A percentile compares a stretch with the other conserved stretches of the same genome.
Evolutionary conservation across 2,888 invertebrate species (phyloP).

Genomic region (Cryptosula pallasiana): DNA sequence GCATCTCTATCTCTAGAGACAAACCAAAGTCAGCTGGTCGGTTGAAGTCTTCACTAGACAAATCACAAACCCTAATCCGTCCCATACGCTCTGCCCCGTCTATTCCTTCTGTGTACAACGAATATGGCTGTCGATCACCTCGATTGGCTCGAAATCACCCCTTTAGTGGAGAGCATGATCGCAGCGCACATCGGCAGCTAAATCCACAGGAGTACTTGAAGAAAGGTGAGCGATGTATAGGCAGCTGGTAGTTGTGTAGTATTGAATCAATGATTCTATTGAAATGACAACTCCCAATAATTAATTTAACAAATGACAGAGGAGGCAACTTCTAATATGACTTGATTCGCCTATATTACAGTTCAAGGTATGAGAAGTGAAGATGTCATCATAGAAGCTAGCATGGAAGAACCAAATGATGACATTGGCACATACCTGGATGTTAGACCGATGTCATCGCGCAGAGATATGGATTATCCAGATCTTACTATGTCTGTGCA

Average conservation of each 20-base stretch:
- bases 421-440: neutral
- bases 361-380: slow-evolving; percentile 6
- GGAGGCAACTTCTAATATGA: too few relatives aligned
- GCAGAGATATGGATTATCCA: neutral
- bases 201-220: slow-evolving; percentile 16
- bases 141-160: neutral
- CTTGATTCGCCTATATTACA: too few relatives aligned
- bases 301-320: too few relatives aligned
- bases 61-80: neutral
- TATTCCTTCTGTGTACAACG: slow-evolving; percentile 13
- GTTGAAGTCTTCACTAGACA: neutral
- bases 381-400: neutral
- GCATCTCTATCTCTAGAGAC: neutral
- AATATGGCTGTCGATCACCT: slow-evolving; percentile 1
- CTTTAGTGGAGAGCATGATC: slow-evolving; percentile 16
- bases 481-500: neutral
- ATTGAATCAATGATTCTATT: too few relatives aligned
- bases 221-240: neutral
- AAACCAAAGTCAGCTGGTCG: slow-evolving; percentile 1
- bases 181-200: slow-evolving; percentile 12
- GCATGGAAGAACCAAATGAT: neutral
- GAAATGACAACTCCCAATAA: too few relatives aligned
- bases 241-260: too few relatives aligned
- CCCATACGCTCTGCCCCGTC: slow-evolving; percentile 9
- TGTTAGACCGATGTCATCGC: slow-evolving; percentile 4